Percentiles rank a stretch among this genome's conserved stretches.
Evolutionary conservation across 2,888 invertebrate genomes (phyloP).

Genomic region (Strigamia maritima): DNA sequence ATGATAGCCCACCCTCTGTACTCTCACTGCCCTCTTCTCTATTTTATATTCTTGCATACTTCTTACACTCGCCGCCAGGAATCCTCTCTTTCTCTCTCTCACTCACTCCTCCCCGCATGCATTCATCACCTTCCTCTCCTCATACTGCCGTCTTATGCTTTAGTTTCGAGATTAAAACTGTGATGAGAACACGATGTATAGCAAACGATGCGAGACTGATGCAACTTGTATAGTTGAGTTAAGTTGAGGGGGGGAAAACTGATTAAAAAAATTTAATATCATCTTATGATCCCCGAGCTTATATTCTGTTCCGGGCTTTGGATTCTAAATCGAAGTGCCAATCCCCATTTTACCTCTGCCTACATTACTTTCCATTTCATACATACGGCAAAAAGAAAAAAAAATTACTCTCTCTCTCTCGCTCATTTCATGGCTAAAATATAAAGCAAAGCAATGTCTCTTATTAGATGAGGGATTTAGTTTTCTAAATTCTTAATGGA

Average conservation of each 20-base stretch:
- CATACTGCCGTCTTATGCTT: neutral
- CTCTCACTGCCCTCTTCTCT: neutral
- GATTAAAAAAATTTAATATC: conserved; percentile 28
- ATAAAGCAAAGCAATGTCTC: no score
- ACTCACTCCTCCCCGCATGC: neutral
- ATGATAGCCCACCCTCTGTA: conserved; percentile 1
- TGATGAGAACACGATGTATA: conserved; percentile 12
- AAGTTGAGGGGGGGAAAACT: conserved; percentile 22
- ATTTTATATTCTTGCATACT: conserved; percentile 3
- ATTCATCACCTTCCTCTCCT: neutral
- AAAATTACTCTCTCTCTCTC: neutral
- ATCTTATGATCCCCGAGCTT: conserved; percentile 27
- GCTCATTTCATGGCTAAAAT: no score
- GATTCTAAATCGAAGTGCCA: conserved; percentile 12
- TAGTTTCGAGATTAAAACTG: conserved; percentile 22
- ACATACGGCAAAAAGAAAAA: neutral
- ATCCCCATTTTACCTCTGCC: neutral
- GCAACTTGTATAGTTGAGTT: conserved; percentile 8
- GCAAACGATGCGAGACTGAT: conserved; percentile 19
- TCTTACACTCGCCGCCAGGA: neutral
- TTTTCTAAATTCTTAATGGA: neutral
- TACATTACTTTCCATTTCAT: neutral
- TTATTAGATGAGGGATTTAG: neutral
- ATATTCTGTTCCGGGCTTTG: conserved; percentile 9
- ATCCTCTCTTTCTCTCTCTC: neutral